Conservation (phyloP, 2,797 vertebrate species). For the Luscinia luscinia region DNA sequence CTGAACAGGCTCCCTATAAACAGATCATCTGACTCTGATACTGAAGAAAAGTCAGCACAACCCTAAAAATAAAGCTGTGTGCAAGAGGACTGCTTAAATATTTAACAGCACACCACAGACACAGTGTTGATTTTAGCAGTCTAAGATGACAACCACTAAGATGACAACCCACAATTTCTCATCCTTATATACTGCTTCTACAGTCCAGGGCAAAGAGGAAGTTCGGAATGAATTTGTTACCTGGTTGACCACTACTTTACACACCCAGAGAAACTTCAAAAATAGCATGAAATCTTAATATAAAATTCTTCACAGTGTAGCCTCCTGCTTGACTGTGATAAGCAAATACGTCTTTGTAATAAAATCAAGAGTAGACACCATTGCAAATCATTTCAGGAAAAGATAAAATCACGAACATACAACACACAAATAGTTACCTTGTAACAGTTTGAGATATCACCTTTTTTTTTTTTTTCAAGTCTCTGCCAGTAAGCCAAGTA, state of each 20-base stretch:
- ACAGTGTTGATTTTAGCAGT: neutral
- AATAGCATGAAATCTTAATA: neutral
- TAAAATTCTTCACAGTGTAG: neutral
- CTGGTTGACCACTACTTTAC: neutral
- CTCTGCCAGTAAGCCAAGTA: neutral
- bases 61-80: constrained; percentile 12
- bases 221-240: neutral
- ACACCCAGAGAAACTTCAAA: neutral
- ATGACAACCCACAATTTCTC: neutral
- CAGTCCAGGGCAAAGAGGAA: neutral
- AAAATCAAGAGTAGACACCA: neutral
- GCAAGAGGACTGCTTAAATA: neutral
- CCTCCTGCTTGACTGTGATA: neutral
- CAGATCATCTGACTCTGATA: neutral
- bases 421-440: neutral
- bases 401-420: neutral
- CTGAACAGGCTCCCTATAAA: neutral
- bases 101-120: neutral
- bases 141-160: neutral
- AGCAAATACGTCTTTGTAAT: neutral
- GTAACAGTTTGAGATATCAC: neutral
- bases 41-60: neutral
- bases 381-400: neutral
- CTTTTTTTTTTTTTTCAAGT: neutral
- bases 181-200: neutral